Evolutionary conservation across 2,797 vertebrate genomes (phyloP).

Genomic region (Etheostoma nigrum): DNA sequence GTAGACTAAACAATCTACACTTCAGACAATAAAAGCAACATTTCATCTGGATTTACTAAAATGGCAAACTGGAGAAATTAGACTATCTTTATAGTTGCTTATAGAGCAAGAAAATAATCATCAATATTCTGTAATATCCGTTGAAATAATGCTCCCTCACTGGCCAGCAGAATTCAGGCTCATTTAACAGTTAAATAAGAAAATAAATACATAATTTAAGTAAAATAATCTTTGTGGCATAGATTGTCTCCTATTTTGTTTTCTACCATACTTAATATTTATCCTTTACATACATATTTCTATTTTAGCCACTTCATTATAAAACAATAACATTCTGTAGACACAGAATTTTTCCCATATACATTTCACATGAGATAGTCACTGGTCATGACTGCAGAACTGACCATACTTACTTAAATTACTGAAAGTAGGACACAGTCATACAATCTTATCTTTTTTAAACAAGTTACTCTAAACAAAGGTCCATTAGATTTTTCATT

Average conservation of each 20-base stretch:
- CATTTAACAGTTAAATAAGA: constrained; percentile 80
- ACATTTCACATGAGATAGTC: constrained; percentile 69
- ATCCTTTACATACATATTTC: constrained; percentile 64
- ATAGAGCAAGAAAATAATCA: constrained; percentile 51
- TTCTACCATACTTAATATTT: constrained; percentile 63
- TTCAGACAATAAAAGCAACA: constrained; percentile 60
- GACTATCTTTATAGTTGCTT: constrained; percentile 27
- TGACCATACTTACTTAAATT: constrained; percentile 61
- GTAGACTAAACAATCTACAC: constrained; percentile 63
- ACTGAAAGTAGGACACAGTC: constrained; percentile 60
- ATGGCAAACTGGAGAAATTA: constrained; percentile 46
- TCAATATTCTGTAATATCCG: constrained; percentile 46
- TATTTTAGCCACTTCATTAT: constrained; percentile 69
- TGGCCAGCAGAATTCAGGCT: constrained; percentile 85
- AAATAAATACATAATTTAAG: constrained; percentile 84
- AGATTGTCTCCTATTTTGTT: constrained; percentile 82
- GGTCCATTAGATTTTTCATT: constrained; percentile 54
- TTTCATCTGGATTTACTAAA: constrained; percentile 42
- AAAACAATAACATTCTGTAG: constrained; percentile 77
- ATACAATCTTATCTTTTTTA: constrained; percentile 55
- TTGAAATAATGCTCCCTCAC: constrained; percentile 77
- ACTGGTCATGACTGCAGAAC: constrained; percentile 61
- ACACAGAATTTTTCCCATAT: constrained; percentile 50
- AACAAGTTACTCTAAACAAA: constrained; percentile 61
- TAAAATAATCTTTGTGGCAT: constrained; percentile 81